These are phyloP conservation scores for Drosophila lacteicornis DNA, from an alignment of 1,140 invertebrate genomes.

Conservation along the genomic window DNA sequence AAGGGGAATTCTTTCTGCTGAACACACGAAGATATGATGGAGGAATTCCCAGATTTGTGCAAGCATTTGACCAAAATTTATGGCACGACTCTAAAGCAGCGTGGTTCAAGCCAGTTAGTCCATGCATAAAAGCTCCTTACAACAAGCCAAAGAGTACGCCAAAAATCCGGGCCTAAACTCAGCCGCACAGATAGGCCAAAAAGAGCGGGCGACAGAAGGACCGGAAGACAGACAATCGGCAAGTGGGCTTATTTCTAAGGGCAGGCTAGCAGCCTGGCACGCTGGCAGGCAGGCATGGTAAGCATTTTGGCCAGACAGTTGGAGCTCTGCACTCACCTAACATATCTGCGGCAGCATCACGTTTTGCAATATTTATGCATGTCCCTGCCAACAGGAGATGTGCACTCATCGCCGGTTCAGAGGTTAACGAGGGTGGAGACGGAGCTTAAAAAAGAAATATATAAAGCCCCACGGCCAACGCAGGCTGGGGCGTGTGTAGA, in stretches of 20 bases:
- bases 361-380: conserved; percentile 81
- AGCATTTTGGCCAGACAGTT: conserved; percentile 66
- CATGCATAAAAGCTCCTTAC: conserved; percentile 62
- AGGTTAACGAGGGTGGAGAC: conserved; percentile 8
- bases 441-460: conserved; percentile 6
- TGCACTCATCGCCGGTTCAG: conserved; percentile 34
- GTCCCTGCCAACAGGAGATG: conserved; percentile 52
- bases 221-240: conserved; percentile 44
- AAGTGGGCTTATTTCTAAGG: conserved; percentile 73
- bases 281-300: conserved; percentile 21
- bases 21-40: conserved; percentile 7
- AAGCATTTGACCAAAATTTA: conserved; percentile 39
- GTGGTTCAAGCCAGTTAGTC: conserved; percentile 54
- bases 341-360: conserved; percentile 66
- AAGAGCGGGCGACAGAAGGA: conserved; percentile 10
- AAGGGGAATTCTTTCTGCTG: not conserved
- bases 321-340: conserved; percentile 62
- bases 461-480: not conserved
- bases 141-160: conserved; percentile 50
- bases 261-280: conserved; percentile 6
- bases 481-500: conserved; percentile 40
- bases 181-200: conserved; percentile 17
- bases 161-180: conserved; percentile 42
- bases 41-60: conserved; percentile 15
- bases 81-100: conserved; percentile 17